Percentiles rank a stretch among this genome's conserved stretches.
Evolutionary conservation across 2,888 invertebrate genomes (phyloP).

Genomic region (Ecliptopera silaceata): DNA sequence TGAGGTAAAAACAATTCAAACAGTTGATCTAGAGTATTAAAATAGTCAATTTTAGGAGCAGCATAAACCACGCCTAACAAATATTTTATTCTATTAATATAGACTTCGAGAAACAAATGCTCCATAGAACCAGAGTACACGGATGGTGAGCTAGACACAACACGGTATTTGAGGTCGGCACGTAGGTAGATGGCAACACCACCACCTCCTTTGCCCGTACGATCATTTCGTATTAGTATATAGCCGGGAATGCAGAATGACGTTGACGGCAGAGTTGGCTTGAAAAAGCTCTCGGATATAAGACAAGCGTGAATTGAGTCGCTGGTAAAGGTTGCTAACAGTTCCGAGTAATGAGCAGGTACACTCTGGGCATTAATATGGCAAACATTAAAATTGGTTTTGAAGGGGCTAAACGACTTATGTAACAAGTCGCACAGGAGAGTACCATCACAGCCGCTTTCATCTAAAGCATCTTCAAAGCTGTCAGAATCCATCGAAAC

Average conservation of each 20-base stretch:
- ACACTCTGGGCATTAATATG: background rate
- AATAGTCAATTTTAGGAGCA: background rate
- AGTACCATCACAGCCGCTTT: background rate
- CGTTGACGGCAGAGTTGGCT: background rate
- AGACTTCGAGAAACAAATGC: background rate
- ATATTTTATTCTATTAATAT: background rate
- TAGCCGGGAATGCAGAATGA: background rate
- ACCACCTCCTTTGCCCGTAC: background rate
- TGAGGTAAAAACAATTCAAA: background rate
- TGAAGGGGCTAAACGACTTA: background rate
- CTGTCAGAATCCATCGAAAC: background rate
- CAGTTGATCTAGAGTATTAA: background rate
- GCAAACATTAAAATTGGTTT: background rate
- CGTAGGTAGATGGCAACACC: background rate
- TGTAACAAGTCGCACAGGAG: background rate
- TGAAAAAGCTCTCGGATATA: background rate
- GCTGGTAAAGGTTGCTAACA: background rate
- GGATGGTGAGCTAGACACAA: background rate
- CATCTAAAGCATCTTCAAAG: background rate
- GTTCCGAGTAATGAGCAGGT: background rate
- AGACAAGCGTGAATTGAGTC: background rate
- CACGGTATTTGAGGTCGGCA: background rate
- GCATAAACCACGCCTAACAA: conserved; percentile 2
- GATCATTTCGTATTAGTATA: too few species aligned
- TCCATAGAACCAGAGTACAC: background rate